Evolutionary conservation across 2,888 invertebrate genomes (phyloP), one percentile per base, ranked within the genome.

Genomic region (Napeogenes inachia): DNA sequence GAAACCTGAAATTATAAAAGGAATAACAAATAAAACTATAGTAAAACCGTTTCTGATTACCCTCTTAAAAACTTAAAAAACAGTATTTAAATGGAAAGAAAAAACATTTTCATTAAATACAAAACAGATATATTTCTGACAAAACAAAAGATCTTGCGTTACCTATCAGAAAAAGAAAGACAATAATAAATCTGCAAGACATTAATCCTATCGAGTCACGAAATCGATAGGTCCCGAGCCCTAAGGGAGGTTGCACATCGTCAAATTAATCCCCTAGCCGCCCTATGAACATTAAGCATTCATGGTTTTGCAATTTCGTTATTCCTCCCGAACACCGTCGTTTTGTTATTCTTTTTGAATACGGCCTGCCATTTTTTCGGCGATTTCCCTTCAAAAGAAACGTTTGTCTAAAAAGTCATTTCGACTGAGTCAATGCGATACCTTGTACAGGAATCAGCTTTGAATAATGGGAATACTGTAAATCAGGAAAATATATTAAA

Each of bases 301-400:
- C 86, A 86, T 85, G 81, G 81, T 75, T 78, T 75, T 74, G 76
- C 82, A 82, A 85, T 85, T 85, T 74, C 75, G 78, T 84, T 85
- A 83, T 82, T 82, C 75, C 78, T 76, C 78, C 74, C 75, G 76
- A 79, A 79, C 72, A 76, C 62, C 69, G 67, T 68, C 73, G 75
- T 75, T 78, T 69, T 68, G 64, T 71, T 69, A 65, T 68, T 70
- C 64, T 68, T 72, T 69, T 66, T 60, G 58, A 57, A 59, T 60
- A 57, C 63, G 35, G 46, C 5, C 33, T 56, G 59, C 55, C 59
- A 57, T 59, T 64, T 64, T 59, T 57, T 59, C 61, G 56, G 57
- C 60, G 46, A 60, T 61, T 62, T 59, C 56, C 62, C 53, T 56
- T 58, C 50, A 50, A 50, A 50, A 50, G 50, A n/a, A 50, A 30